These are phyloP conservation scores for Mustelus asterias DNA, from an alignment of 2,113 vertebrate species.

Conservation along the genomic window DNA sequence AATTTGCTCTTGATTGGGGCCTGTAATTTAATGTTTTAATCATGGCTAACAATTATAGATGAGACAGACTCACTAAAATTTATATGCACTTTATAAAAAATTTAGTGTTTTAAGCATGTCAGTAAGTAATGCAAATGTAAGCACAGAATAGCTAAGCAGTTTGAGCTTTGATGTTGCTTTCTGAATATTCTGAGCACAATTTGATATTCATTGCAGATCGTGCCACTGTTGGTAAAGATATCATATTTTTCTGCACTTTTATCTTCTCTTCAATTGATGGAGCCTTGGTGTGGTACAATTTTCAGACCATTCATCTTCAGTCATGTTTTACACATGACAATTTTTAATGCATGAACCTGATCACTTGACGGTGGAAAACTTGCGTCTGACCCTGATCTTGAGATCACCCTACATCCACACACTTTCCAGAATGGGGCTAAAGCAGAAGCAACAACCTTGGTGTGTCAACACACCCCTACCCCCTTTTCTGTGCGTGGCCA, in stretches of 20 bases:
- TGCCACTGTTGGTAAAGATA: background rate
- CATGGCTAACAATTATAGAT: background rate
- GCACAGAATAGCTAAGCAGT: background rate
- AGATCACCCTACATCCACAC: background rate
- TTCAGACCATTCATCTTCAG: background rate
- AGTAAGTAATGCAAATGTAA: conserved; percentile 19
- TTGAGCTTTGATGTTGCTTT: conserved; percentile 29
- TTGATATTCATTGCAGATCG: background rate
- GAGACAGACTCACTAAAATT: background rate
- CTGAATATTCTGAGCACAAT: conserved; percentile 12
- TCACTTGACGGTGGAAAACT: background rate
- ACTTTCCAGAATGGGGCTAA: background rate
- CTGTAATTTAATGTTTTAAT: conserved; percentile 24
- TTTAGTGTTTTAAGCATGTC: background rate
- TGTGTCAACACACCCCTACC: background rate
- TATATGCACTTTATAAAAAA: conserved; percentile 8
- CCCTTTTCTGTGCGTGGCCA: background rate
- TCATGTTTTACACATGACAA: background rate
- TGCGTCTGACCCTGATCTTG: background rate
- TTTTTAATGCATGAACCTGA: background rate
- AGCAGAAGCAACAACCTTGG: background rate
- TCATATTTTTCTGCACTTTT: background rate
- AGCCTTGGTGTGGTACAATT: background rate
- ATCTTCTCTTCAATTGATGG: background rate
- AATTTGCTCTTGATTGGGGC: background rate